Percentiles rank a stretch among this genome's conserved stretches.
phyloP scores from a whole-genome alignment of 1,140 invertebrate genomes.

The Catajapyx aquilonaris region DNA sequence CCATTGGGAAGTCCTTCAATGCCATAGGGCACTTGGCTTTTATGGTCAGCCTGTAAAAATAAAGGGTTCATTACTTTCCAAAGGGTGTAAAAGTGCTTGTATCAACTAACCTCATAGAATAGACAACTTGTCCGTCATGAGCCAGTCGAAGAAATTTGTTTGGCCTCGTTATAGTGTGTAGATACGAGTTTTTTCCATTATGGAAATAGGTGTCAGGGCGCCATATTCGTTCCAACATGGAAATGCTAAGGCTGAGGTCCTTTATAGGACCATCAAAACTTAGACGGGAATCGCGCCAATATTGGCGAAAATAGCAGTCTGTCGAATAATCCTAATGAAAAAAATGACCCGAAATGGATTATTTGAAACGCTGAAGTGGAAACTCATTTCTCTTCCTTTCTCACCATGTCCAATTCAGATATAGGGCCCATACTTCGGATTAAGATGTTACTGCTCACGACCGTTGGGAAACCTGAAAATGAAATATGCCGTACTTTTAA shows the following conservation, averaged over 20 bases:
- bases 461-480: too few species aligned
- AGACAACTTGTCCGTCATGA: conserved; percentile 76
- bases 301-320: conserved; percentile 90
- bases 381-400: too few species aligned
- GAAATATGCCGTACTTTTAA: too few species aligned
- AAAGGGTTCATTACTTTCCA: neutral
- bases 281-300: conserved; percentile 61
- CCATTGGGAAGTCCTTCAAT: conserved; percentile 90
- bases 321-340: conserved; percentile 95
- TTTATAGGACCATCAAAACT: conserved; percentile 50
- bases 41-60: conserved; percentile 66
- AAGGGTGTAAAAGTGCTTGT: too few species aligned
- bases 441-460: too few species aligned
- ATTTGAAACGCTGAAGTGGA: too few species aligned
- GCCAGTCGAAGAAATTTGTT: conserved; percentile 78
- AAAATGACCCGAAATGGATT: too few species aligned
- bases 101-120: conserved; percentile 92
- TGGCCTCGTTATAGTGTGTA: conserved; percentile 83
- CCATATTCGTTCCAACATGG: conserved; percentile 86
- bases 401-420: too few species aligned
- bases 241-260: conserved; percentile 61
- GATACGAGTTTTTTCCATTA: conserved; percentile 76
- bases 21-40: conserved; percentile 96
- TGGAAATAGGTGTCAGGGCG: conserved; percentile 87
- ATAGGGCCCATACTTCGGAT: too few species aligned